Evolutionary conservation across 2,888 invertebrate species (phyloP), one percentile per base, ranked within the genome.

Genomic region (Apotomis turbidana): DNA sequence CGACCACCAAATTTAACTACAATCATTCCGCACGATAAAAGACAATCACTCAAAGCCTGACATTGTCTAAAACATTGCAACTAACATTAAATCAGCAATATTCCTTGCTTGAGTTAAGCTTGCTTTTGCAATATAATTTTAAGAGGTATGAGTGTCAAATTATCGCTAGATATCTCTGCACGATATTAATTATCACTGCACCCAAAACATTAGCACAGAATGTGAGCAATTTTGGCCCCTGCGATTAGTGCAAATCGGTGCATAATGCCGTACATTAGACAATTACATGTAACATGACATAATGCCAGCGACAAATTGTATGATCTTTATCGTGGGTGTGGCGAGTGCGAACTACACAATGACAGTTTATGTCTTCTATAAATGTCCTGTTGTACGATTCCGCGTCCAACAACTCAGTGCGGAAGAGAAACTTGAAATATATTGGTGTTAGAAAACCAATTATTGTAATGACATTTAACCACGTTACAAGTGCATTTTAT

Each of bases 201-300:
- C 72, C 72, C 68, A 52, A 63, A 67, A 59, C 68, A 68, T 63
- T 63, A 68, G 66, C 60, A 51, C 57, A 38, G 62, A 58, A 58
- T 59, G 57, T 62, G 58, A 46, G 63, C 72, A 36, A 68, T 68
- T 72, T 27, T 54, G 27, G 59, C 68, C 63, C 46, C 68, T 52
- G 27, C 13, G 62, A 72, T 72, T 63, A 59, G 36, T n/a, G 58
- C n/a, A 38, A 72, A 72, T 68, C 52, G 68, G 68, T 3, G 46
- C 46, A 72, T 72, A 72, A 68, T 68, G 59, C 51, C 63, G 38
- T 63, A 52, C 68, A 58, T 68, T 72, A 54, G n/a, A 63, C 71
- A 71, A 67, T 71, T 67, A 71, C 52, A 68, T 55, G 49, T 13
- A 62, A 68, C 71, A 72, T 68, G 72, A 72, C 72, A 72, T 72